Evolutionary conservation across 2,797 vertebrate genomes (phyloP).

Genomic region (Semotilus atromaculatus): DNA sequence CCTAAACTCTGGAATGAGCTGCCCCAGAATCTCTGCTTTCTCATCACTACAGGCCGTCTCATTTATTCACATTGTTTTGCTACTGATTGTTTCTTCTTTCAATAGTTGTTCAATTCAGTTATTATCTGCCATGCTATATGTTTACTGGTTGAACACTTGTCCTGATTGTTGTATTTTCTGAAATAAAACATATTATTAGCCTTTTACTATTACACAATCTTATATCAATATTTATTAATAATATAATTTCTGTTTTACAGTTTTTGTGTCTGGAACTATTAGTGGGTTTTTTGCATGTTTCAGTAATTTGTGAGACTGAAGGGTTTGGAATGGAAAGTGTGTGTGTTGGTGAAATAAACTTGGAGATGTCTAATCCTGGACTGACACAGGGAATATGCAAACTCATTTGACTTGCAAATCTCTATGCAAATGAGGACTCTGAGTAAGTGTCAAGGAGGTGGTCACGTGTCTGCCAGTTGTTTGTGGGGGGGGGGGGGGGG

Average conservation of each 20-base stretch:
- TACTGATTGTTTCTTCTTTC: too few relatives aligned
- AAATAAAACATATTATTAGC: too few relatives aligned
- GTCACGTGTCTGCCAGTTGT: slow-evolving; percentile 58
- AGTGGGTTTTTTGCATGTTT: slow-evolving; percentile 12
- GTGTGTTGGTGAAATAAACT: slow-evolving; percentile 42
- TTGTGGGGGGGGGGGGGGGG: slow-evolving; percentile 27
- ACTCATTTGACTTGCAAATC: slow-evolving; percentile 72
- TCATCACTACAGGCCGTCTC: too few relatives aligned
- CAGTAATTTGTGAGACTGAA: slow-evolving; percentile 13
- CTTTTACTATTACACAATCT: too few relatives aligned
- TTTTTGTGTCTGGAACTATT: background rate
- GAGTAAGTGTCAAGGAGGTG: slow-evolving; percentile 53
- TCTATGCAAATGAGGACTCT: slow-evolving; percentile 64
- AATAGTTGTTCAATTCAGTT: too few relatives aligned
- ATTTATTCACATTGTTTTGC: too few relatives aligned
- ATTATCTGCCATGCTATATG: too few relatives aligned
- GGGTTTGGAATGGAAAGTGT: slow-evolving; percentile 29
- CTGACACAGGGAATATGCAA: slow-evolving; percentile 53
- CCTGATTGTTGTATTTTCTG: too few relatives aligned
- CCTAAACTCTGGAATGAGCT: background rate
- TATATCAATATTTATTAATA: too few relatives aligned
- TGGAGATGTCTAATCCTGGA: slow-evolving; percentile 57
- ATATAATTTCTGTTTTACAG: background rate
- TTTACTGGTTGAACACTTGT: too few relatives aligned
- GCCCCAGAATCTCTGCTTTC: background rate